Base-by-base conservation (phyloP, 2,888 invertebrate species). In the Mylabris sibirica region DNA sequence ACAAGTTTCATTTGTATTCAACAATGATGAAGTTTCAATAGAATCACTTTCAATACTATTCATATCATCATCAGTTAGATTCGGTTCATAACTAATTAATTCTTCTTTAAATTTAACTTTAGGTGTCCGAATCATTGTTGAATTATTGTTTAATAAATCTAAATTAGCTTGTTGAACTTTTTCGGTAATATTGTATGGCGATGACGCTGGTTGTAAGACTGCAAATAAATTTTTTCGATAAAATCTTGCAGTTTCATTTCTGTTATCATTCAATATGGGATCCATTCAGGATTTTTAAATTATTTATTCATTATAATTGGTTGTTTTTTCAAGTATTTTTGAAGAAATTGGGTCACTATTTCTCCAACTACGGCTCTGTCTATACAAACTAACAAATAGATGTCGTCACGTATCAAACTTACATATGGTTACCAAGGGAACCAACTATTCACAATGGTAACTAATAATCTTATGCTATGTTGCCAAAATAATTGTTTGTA, bases 121-220 rank as follows among this genome's bases (percentile, higher is more conserved):
- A 9, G 81, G 76, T 49, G 76, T 72, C 72, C 80, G 80, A n/a
- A 72, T 72, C 34, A 70, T 65, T 60, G 9, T 67, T 41, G 62
- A 63, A 26, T 75, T 77, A 64, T 79, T 77, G 62, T 83, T 84
- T 72, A 87, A 86, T 14, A 88, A 78, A 75, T 85, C 85, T 70
- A 85, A 83, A 77, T 88, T 88, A 53, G 88, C 88, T 76, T 86
- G 85, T 77, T 86, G 86, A 17, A 88, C 85, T 81, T 87, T 88
- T 75, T 88, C 87, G 69, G 85, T 83, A 68, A 88, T 87, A 76
- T 88, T 87, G 78, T 88, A 88, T 60, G 87, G 88, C 69, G 87
- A 86, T 24, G 87, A 85, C 38, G 87, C 85, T 59, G 86, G 85
- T 76, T 84, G 84, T 30, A 86, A 77, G 81, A 85, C 86, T 86